Evolutionary conservation across 2,888 invertebrate genomes (phyloP).

Genomic region (Trichogramma evanescens): DNA sequence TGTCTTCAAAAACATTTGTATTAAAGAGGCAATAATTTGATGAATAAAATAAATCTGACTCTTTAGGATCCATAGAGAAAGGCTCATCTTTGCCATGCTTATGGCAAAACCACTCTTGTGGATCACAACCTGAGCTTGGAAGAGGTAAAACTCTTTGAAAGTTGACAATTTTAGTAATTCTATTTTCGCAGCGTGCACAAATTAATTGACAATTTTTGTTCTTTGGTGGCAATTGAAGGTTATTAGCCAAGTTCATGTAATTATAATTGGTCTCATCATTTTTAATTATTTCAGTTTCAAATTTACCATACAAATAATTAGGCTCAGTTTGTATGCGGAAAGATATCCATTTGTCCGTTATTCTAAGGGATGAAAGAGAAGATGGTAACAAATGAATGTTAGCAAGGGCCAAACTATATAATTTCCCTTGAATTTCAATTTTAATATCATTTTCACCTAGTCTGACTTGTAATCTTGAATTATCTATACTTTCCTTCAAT

Average conservation of each 20-base stretch:
- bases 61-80: conserved; percentile 28
- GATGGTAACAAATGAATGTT: conserved; percentile 35
- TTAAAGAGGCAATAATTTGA: conserved; percentile 33
- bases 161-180: conserved; percentile 29
- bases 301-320: conserved; percentile 34
- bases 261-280: conserved; percentile 15
- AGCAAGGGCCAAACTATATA: conserved; percentile 28
- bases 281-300: conserved; percentile 34
- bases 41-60: conserved; percentile 39
- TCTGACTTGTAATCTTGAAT: conserved; percentile 29
- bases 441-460: conserved; percentile 33
- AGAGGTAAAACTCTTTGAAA: conserved; percentile 37
- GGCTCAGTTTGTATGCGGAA: conserved; percentile 40
- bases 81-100: conserved; percentile 28
- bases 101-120: conserved; percentile 44
- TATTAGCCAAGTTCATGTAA: conserved; percentile 13
- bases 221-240: conserved; percentile 26
- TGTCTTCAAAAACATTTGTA: conserved; percentile 27
- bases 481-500: conserved; percentile 25
- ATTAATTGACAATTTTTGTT: conserved; percentile 25
- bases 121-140: conserved; percentile 38
- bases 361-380: conserved; percentile 35
- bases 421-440: conserved; percentile 27
- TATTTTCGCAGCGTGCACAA: conserved; percentile 37
- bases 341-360: conserved; percentile 37